Evolutionary conservation across 2,113 vertebrate genomes (phyloP).

Genomic region (Pterocles burchelli): DNA sequence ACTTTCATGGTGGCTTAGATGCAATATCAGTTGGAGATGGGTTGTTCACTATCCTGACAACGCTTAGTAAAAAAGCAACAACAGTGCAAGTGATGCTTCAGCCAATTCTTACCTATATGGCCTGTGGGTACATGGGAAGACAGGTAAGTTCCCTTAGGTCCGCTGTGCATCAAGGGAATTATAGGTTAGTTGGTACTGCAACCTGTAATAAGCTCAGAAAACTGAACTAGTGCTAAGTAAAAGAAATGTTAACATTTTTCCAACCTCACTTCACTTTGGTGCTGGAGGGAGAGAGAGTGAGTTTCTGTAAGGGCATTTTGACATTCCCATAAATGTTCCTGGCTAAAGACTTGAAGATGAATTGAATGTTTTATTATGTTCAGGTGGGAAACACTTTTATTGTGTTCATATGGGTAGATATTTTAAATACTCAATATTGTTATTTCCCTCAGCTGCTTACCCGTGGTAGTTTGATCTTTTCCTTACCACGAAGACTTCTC

Average conservation of each 20-base stretch:
- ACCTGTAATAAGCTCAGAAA: not conserved
- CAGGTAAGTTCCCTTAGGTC: conserved; percentile 79
- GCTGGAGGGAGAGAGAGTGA: not conserved
- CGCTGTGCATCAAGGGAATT: not conserved
- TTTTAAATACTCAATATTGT: not conserved
- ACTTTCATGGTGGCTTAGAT: conserved; percentile 96
- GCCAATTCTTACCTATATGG: conserved; percentile 99
- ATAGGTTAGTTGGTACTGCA: not conserved
- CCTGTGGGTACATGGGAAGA: conserved; percentile 98
- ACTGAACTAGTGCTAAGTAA: not conserved
- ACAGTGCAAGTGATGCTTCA: conserved; percentile 98
- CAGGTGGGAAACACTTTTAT: not conserved
- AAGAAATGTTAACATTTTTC: not conserved
- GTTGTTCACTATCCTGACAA: conserved; percentile 96
- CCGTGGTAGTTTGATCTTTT: not conserved
- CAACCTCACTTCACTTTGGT: not conserved
- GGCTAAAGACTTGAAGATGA: not conserved
- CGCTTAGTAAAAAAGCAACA: conserved; percentile 95
- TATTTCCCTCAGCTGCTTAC: not conserved
- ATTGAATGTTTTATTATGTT: not conserved
- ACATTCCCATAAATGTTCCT: not conserved
- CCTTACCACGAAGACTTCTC: not conserved
- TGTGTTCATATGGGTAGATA: not conserved
- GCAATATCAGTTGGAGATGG: conserved; percentile 98
- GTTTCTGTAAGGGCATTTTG: not conserved